Conservation (phyloP, 2,113 vertebrate genomes). For the Porphyrio hochstetteri region DNA sequence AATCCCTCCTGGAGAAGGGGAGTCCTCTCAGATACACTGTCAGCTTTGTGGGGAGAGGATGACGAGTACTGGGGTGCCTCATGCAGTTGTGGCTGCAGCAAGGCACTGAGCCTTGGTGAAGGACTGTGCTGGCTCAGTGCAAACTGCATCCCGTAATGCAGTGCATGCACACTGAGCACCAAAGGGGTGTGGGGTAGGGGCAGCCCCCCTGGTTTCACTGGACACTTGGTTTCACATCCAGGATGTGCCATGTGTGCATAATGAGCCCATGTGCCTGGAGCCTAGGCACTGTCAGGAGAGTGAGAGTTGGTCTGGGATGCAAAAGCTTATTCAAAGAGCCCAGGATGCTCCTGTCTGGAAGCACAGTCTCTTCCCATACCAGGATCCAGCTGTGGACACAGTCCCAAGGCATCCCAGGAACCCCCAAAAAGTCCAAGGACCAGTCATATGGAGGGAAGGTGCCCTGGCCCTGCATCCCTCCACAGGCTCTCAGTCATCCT, state of each 20-base stretch:
- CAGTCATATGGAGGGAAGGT: not conserved
- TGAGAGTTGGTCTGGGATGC: not conserved
- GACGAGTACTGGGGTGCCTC: not conserved
- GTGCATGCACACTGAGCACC: accelerated
- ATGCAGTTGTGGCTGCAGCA: not conserved
- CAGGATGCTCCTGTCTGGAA: not conserved
- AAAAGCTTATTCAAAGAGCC: not conserved
- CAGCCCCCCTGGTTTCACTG: not conserved
- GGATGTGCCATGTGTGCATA: not conserved
- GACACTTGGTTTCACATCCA: not conserved
- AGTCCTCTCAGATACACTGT: not conserved
- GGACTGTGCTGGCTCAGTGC: not conserved
- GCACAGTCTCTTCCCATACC: accelerated
- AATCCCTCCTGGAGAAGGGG: not conserved
- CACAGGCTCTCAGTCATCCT: not conserved
- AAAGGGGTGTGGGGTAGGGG: not conserved
- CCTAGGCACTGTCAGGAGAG: not conserved
- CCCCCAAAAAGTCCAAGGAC: not conserved
- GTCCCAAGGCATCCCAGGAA: not conserved
- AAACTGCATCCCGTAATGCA: accelerated
- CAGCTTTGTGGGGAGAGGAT: not conserved
- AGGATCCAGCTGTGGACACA: accelerated
- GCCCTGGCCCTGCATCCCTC: not conserved
- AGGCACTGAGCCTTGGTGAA: not conserved
- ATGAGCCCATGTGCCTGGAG: not conserved